Percentiles rank a stretch among this genome's conserved stretches.
Conservation (phyloP, 2,888 invertebrate genomes). For the Incurvaria masculella region DNA sequence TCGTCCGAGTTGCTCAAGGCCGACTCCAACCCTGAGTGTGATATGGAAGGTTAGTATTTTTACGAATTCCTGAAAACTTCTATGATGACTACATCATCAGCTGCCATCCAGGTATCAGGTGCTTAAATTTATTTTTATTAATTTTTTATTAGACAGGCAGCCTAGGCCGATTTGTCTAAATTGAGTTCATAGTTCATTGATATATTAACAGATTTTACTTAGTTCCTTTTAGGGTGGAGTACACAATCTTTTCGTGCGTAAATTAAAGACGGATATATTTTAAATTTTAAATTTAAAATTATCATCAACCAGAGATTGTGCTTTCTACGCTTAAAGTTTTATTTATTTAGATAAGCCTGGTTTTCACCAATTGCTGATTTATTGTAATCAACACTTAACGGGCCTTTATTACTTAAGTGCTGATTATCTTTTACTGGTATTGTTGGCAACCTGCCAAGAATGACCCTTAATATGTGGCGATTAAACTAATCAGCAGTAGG, state of each 20-base stretch:
- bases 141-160: neutral
- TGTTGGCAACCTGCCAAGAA: no score
- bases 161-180: neutral
- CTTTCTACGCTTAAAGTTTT: constrained; percentile 22
- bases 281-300: neutral
- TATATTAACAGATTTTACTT: no score
- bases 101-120: neutral
- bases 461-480: no score
- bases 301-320: no score
- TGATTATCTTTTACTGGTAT: no score
- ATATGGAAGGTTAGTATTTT: constrained; percentile 31
- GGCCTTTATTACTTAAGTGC: no score
- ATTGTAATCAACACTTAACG: no score
- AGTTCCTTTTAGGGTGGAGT: neutral
- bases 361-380: no score
- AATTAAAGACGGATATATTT: no score
- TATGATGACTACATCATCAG: neutral
- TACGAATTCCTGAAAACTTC: neutral
- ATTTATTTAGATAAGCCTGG: no score
- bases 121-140: neutral
- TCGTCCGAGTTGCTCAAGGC: constrained; percentile 27
- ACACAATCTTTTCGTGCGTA: neutral
- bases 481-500: no score
- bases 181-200: no score
- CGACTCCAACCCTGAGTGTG: constrained; percentile 36